A percentile compares a stretch with the other conserved stretches of the same genome.
Evolutionary conservation across 2,113 vertebrate genomes (phyloP).

Genomic region (Nesogale talazaci): DNA sequence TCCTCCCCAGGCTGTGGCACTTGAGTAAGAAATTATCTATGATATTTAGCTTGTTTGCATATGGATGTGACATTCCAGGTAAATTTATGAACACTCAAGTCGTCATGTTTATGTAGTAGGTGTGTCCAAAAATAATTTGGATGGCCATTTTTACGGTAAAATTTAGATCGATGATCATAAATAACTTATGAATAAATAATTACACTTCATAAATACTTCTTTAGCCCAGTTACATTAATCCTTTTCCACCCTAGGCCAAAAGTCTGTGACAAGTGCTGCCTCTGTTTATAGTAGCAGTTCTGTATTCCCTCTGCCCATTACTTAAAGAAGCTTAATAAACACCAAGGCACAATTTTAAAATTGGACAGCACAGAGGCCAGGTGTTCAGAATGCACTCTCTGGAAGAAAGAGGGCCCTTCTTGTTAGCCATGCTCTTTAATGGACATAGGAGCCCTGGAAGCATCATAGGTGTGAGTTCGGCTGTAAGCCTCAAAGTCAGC

Average conservation of each 20-base stretch:
- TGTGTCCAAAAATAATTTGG: constrained; percentile 85
- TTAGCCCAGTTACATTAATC: constrained; percentile 1
- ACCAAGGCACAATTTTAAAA: constrained; percentile 64
- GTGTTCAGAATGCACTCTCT: neutral
- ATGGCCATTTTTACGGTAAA: constrained; percentile 79
- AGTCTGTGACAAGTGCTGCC: constrained; percentile 57
- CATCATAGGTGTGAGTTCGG: no score
- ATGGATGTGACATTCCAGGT: constrained; percentile 72
- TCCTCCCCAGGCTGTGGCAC: constrained; percentile 57
- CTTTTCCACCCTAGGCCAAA: constrained; percentile 46
- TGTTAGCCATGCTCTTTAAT: neutral
- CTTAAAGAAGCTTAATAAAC: constrained; percentile 63
- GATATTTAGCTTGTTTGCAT: constrained; percentile 79
- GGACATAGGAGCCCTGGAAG: neutral
- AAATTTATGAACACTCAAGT: constrained; percentile 46
- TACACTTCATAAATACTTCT: constrained; percentile 81
- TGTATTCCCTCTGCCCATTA: constrained; percentile 39
- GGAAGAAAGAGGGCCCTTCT: neutral
- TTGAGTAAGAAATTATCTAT: constrained; percentile 68
- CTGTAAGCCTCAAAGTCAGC: no score
- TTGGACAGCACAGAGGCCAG: neutral
- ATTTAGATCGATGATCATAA: constrained; percentile 81
- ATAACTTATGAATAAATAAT: constrained; percentile 85
- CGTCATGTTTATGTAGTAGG: constrained; percentile 47
- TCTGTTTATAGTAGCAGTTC: constrained; percentile 44